Evolutionary conservation across 1,140 invertebrate species (phyloP).

Genomic region (Drosophila littoralis): DNA sequence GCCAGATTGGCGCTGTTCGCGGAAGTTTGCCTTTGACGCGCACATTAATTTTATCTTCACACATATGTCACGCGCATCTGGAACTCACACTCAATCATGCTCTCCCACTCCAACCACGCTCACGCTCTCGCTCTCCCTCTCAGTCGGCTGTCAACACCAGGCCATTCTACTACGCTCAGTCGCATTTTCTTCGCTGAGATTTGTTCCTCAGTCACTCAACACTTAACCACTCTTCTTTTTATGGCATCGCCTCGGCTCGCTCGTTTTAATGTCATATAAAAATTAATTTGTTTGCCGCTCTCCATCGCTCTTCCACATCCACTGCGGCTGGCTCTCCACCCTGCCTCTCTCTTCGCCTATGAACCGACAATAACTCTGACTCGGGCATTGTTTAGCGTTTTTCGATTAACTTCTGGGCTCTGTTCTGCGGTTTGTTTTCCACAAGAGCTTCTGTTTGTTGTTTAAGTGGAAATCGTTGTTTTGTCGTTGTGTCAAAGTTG

Average conservation of each 20-base stretch:
- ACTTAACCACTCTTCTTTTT: conserved; percentile 68
- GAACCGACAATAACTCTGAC: conserved; percentile 1
- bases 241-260: conserved; percentile 66
- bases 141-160: conserved; percentile 55
- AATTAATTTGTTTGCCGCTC: conserved; percentile 82
- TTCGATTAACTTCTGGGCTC: conserved; percentile 80
- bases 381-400: conserved; percentile 73
- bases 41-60: conserved; percentile 78
- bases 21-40: conserved; percentile 55
- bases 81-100: conserved; percentile 38
- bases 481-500: conserved; percentile 76
- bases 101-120: conserved; percentile 15
- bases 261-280: conserved; percentile 83
- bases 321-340: background rate
- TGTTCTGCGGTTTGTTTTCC: conserved; percentile 60
- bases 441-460: conserved; percentile 56
- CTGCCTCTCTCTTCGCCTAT: background rate
- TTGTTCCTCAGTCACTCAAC: conserved; percentile 78
- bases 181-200: conserved; percentile 75
- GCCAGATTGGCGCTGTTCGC: conserved; percentile 15
- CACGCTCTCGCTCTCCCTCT: conserved; percentile 34
- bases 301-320: conserved; percentile 22
- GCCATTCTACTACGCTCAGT: conserved; percentile 50
- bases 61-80: conserved; percentile 72
- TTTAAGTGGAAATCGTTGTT: conserved; percentile 83